Evolutionary conservation across 2,113 vertebrate species (phyloP), one percentile per base, ranked within the genome.

Genomic region (Poeciliopsis occidentalis): DNA sequence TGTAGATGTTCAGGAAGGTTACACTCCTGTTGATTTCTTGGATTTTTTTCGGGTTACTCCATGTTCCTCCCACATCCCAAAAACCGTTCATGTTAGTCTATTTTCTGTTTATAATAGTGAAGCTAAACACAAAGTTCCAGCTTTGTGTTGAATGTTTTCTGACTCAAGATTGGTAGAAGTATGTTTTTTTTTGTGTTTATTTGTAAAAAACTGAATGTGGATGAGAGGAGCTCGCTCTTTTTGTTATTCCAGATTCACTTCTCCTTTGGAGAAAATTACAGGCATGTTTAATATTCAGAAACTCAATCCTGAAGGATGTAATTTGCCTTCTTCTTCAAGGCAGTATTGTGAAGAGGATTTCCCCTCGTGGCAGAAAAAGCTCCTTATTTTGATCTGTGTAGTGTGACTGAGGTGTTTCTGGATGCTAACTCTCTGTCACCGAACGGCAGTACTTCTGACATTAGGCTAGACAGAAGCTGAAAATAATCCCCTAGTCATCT

Each of bases 301-400:
- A 41, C 5, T 3, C 27, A 8, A 0, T 41, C 64, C 60, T 62
- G 34, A 24, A 34, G 30, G 17, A 3, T 51, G 11, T 24, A 24
- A 64, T 83, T 69, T 66, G 44, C 64, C 37, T 24, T 69, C 24
- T 65, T 79, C 79, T 71, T 60, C 37, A 31, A n/a, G 44, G 69
- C 67, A 74, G 72, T 79, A 67, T 70, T 85, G 68, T 87, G 67
- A 71, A 67, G 51, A 81, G 79, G 76, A 85, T 84, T 90, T 86
- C 64, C 67, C 57, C 63, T 60, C 12, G 26, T 79, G 73, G 70
- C 76, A 19, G n/a, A 86, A 66, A 91, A 91, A 91, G 83, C 88
- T 86, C 66, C 88, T 91, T 89, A 91, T 78, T 86, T 81, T 91
- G 86, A 94, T 82, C 91, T 76, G 78, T 87, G 76, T 69, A 81